Conservation (phyloP, 2,113 vertebrate genomes). For the Camarhynchus parvulus region DNA sequence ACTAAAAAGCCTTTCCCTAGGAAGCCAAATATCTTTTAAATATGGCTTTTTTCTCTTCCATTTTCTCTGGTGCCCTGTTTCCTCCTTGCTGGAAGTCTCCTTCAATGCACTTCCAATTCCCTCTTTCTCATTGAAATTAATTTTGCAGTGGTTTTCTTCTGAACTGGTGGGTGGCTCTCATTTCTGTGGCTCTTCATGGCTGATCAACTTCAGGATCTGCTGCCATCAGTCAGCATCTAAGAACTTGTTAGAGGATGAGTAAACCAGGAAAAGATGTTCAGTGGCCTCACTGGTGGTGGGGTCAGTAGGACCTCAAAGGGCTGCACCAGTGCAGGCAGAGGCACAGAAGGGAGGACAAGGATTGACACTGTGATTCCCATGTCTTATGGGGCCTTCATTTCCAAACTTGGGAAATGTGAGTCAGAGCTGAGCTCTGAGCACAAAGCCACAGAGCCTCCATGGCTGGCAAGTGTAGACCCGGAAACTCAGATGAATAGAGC, state of each 20-base stretch:
- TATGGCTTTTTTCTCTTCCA: background rate
- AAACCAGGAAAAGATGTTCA: background rate
- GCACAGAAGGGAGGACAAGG: background rate
- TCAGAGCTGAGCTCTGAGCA: slow-evolving; percentile 32
- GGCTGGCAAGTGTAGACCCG: slow-evolving; percentile 64
- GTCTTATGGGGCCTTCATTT: background rate
- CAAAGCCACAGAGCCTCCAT: slow-evolving; percentile 51
- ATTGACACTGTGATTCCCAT: background rate
- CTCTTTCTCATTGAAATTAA: background rate
- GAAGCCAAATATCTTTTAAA: background rate
- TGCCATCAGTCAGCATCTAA: background rate
- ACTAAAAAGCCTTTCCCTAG: background rate
- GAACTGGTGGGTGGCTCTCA: background rate
- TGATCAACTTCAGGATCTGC: background rate
- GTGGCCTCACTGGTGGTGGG: background rate
- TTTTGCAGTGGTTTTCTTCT: background rate
- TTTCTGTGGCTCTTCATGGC: background rate
- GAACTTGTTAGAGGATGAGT: background rate
- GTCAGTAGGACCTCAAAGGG: background rate
- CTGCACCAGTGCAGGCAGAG: background rate
- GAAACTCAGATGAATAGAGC: slow-evolving; percentile 72
- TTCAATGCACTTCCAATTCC: background rate
- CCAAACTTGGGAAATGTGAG: slow-evolving; percentile 13
- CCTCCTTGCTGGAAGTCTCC: background rate
- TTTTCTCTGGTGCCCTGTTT: background rate